Evolutionary conservation across 2,888 invertebrate genomes (phyloP), one percentile per base, ranked within the genome.

Genomic region (Chymomyza caudatula): DNA sequence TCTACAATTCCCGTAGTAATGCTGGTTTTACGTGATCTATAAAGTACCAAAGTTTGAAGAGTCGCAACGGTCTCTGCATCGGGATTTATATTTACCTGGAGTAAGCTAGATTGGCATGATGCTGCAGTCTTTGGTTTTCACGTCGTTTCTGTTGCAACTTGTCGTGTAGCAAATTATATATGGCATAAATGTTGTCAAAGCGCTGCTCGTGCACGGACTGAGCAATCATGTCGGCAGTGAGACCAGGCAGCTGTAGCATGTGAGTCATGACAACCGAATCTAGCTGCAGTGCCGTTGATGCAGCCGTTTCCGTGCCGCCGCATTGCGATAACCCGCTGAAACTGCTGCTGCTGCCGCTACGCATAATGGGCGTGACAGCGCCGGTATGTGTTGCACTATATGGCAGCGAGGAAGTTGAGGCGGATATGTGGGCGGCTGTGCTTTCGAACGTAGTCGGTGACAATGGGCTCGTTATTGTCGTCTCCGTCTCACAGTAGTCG

Each of bases 151-250:
- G 91, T 81, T 92, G 92, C 67, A 96, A 87, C 88, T 96, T 96
- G 90, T 98, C 97, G 87, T 95, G 93, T 52, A 98, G 92, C 72
- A 98, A 92, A 90, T 97, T 96, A 90, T 98, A 98, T 82, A 98
- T 97, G 75, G 98, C 98, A 81, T 96, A 96, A 78, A 97, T 95
- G 91, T 97, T 97, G 91, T 98, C 97, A 90, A 96, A 98, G 3
- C 95, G 93, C 83, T 95, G 94, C 78, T 94, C 95, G 86, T 94
- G 94, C 60, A 98, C 94, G 20, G 97, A 95, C 93, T 96, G 92
- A 60, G 94, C 92, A 66, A 96, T 94, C 87, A 94, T 94, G 43
- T 94, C 93, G 75, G 93, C 93, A 67, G 94, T 94, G 54, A 96
- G 92, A 3, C 95, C 95, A 2, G 96, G 96, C 80, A 96, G 91